A percentile compares a stretch with the other conserved stretches of the same genome.
Evolutionary conservation across 2,113 vertebrate species (phyloP).

Genomic region (Limanda limanda): DNA sequence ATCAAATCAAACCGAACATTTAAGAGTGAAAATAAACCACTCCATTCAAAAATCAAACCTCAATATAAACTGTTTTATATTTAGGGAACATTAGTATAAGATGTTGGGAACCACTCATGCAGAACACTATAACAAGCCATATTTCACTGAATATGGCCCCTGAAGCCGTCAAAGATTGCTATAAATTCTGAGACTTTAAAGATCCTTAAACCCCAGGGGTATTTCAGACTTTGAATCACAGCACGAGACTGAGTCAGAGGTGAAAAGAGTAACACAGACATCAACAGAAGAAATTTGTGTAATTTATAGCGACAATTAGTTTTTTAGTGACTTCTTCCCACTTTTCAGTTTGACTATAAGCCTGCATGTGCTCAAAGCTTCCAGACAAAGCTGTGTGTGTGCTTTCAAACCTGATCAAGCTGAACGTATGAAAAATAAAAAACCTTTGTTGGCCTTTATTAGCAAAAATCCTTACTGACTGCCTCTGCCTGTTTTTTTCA

Average conservation of each 20-base stretch:
- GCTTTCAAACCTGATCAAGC: neutral
- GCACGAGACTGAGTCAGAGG: slow-evolving; percentile 33
- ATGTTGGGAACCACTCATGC: slow-evolving; percentile 12
- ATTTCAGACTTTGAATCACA: slow-evolving; percentile 27
- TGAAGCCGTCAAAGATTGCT: slow-evolving; percentile 6
- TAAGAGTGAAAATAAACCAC: neutral
- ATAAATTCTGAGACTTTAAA: slow-evolving; percentile 9
- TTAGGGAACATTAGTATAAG: neutral
- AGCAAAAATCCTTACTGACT: slow-evolving; percentile 19
- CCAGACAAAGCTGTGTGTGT: neutral
- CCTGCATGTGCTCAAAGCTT: neutral
- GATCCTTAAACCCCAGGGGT: slow-evolving; percentile 9
- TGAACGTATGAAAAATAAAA: slow-evolving; percentile 52
- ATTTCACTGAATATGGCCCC: slow-evolving; percentile 21
- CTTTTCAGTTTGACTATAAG: neutral
- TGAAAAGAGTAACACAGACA: slow-evolving; percentile 30
- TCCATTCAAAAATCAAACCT: neutral
- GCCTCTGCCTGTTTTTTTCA: slow-evolving; percentile 40
- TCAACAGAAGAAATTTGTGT: slow-evolving; percentile 17
- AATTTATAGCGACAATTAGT: slow-evolving; percentile 32
- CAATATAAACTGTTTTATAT: neutral
- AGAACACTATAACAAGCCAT: slow-evolving; percentile 5
- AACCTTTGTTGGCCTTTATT: slow-evolving; percentile 51
- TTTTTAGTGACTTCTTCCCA: neutral
- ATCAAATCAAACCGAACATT: neutral